Base-by-base conservation (phyloP, 1,140 invertebrate species). In the Radopholus similis region DNA sequence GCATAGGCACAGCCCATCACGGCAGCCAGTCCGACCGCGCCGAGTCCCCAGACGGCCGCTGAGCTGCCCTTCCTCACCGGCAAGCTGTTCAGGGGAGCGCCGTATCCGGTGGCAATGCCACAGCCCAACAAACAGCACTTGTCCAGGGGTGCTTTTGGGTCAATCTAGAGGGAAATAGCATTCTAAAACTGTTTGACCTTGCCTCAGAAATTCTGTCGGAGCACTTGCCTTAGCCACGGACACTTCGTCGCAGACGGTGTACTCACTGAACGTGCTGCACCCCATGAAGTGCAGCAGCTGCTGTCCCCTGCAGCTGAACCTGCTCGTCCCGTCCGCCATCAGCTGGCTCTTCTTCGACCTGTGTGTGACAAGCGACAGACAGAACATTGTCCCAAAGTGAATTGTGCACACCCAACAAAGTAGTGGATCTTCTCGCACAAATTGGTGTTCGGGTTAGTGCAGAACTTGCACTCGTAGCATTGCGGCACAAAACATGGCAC, bases 261-360 rank as follows among this genome's bases (percentile, higher is more conserved):
- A 99, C 84, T 99, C 91, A 72, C 90, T 90, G 82, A 99, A 99
- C 1, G 93, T 95, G 2, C 93, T 96, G 71, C 90, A 93, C n/a
- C 95, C 95, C 95, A 99, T 98, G 76, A 95, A 99, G 84, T 98
- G 95, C 80, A 87, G 93, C 0, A 99, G 66, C 32, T 87, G 85
- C 85, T 94, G 85, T 11, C 93, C 95, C 64, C 95, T 93, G 84
- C 93, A 96, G 15, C 87, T 90, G 83, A 98, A 97, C 9, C 86
- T 68, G 26, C 59, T 71, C 3, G 93, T 96, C 15, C 93, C 93
- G 87, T 98, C 92, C 9, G 94, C 95, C 93, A 98, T 95, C n/a
- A n/a, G n/a, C n/a, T n/a, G n/a, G n/a, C n/a, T n/a, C n/a, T n/a
- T n/a, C n/a, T n/a, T n/a, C n/a, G n/a, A n/a, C n/a, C n/a, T n/a